These are phyloP conservation scores for Ptilorrhoa leucosticta DNA, from an alignment of 2,113 vertebrate genomes.

Conservation along the genomic window DNA sequence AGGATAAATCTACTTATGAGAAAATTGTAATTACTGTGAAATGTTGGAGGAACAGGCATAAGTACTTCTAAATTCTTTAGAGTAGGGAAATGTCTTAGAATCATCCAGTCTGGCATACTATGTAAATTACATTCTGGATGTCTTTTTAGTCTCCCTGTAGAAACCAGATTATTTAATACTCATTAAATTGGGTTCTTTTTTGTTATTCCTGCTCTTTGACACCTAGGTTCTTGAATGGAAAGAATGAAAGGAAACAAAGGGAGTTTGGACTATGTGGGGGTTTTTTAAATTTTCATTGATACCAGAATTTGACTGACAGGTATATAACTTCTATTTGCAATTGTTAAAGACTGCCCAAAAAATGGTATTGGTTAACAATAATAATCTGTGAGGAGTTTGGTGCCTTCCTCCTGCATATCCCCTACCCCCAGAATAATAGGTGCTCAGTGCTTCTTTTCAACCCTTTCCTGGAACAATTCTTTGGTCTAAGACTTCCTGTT, in stretches of 20 bases:
- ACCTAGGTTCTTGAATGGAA: background rate
- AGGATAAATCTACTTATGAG: background rate
- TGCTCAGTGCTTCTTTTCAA: background rate
- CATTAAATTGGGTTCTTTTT: background rate
- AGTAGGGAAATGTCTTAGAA: background rate
- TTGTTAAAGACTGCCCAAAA: background rate
- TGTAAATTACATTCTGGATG: background rate
- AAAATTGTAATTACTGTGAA: background rate
- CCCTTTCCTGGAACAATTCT: background rate
- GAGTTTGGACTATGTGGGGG: background rate
- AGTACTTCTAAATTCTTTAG: background rate
- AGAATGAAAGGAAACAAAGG: background rate
- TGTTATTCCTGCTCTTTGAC: background rate
- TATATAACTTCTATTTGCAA: background rate
- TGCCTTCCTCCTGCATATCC: background rate
- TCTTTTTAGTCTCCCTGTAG: background rate
- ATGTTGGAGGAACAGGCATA: background rate
- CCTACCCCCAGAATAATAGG: background rate
- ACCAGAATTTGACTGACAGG: background rate
- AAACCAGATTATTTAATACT: background rate
- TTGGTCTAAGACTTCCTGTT: background rate
- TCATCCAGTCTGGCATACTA: background rate
- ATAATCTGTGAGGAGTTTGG: background rate
- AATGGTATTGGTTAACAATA: background rate
- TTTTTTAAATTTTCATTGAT: background rate